phyloP scores from a whole-genome alignment of 92 coral and sea anemone genomes.

The Epizoanthus ramosus region DNA sequence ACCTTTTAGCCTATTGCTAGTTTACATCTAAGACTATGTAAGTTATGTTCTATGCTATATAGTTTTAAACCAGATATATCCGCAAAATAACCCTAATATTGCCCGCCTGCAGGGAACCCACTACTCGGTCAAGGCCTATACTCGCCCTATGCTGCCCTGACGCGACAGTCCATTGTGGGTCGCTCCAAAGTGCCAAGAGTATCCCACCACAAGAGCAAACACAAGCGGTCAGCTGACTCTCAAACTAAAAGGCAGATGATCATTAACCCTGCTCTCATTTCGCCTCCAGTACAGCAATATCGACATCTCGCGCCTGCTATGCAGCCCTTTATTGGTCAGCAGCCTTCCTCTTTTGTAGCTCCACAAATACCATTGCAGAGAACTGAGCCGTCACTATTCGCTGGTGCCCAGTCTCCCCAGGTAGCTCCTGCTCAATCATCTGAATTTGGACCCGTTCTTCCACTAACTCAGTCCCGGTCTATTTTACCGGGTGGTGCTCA shows the following conservation, averaged over 20 bases:
- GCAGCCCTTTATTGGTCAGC: conserved; percentile 36
- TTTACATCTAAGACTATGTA: too few species aligned
- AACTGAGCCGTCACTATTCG: conserved; percentile 35
- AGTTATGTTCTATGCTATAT: too few species aligned
- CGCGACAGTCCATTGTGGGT: conserved; percentile 22
- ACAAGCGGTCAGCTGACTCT: conserved; percentile 25
- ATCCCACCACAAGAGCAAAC: conserved; percentile 8
- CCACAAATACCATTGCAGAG: conserved; percentile 49
- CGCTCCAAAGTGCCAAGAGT: conserved; percentile 28
- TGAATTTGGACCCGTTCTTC: conserved; percentile 17
- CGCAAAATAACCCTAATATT: not conserved
- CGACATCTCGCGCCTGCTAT: conserved; percentile 3
- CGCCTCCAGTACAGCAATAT: conserved; percentile 38
- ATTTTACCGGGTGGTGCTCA: conserved; percentile 2
- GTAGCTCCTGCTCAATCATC: conserved; percentile 21
- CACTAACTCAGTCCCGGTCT: conserved; percentile 40
- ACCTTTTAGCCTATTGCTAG: too few species aligned
- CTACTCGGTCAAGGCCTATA: conserved; percentile 7
- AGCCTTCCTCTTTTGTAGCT: conserved; percentile 19
- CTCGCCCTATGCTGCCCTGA: conserved; percentile 2
- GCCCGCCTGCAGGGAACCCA: conserved; percentile 11
- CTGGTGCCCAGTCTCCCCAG: conserved; percentile 26
- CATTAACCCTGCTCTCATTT: not conserved
- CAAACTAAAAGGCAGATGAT: conserved; percentile 14
- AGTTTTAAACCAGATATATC: too few species aligned